A percentile compares a stretch with the other conserved stretches of the same genome.
These are phyloP conservation scores for Cacoxenus indagator DNA, from an alignment of 2,888 invertebrate species.

Conservation along the genomic window DNA sequence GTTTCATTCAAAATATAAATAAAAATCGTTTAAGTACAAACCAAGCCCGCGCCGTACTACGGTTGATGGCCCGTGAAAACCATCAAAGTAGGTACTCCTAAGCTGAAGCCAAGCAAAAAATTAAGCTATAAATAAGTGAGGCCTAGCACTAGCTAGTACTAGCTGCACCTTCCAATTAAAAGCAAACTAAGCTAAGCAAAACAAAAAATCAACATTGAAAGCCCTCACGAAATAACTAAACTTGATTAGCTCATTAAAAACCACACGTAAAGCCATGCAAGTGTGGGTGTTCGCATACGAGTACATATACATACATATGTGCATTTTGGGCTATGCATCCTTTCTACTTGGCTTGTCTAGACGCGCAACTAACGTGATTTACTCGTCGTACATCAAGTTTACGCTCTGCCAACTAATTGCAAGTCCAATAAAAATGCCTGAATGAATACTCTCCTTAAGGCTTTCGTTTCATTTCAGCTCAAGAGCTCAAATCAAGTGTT, in stretches of 20 bases:
- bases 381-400: constrained; percentile 54
- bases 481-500: constrained; percentile 2
- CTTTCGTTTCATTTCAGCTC: not conserved
- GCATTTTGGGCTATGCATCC: not conserved
- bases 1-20: no score
- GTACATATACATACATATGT: not conserved
- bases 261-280: constrained; percentile 30
- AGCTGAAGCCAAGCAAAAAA: no score
- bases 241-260: constrained; percentile 57
- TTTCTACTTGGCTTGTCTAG: not conserved
- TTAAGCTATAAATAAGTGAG: no score
- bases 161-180: constrained; percentile 52
- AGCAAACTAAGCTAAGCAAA: constrained; percentile 42
- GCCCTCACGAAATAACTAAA: constrained; percentile 43
- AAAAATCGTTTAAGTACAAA: no score
- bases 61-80: no score
- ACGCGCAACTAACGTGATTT: constrained; percentile 5
- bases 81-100: no score
- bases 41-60: no score
- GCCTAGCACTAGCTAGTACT: no score
- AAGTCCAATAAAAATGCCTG: constrained; percentile 63
- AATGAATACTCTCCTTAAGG: constrained; percentile 41
- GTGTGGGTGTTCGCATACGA: not conserved
- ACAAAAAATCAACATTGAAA: constrained; percentile 37
- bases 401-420: constrained; percentile 60